Percentiles rank a stretch among this genome's conserved stretches.
These are phyloP conservation scores for Latrodectus geometricus DNA, from an alignment of 1,140 invertebrate species.

Conservation along the genomic window DNA sequence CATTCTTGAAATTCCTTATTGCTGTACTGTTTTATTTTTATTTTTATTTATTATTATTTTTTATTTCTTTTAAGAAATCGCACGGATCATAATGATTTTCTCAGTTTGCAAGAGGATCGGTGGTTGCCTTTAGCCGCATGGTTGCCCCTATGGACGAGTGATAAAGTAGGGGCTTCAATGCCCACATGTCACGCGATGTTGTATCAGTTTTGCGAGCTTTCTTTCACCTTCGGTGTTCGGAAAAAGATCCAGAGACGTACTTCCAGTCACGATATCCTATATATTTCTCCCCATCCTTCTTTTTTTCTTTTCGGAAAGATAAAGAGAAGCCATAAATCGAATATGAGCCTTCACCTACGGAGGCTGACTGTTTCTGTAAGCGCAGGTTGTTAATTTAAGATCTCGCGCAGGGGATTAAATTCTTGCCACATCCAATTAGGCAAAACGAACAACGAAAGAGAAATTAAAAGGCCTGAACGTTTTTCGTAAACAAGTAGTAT, in stretches of 20 bases:
- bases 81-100: no score
- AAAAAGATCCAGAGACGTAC: conserved; percentile 16
- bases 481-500: no score
- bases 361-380: conserved; percentile 6
- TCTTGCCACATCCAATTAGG: conserved; percentile 25
- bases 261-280: conserved; percentile 35
- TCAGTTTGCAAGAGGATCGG: no score
- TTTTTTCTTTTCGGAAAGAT: background rate
- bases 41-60: no score
- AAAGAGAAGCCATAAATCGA: conserved; percentile 42
- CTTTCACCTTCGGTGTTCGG: conserved; percentile 42
- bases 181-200: conserved; percentile 26
- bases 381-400: conserved; percentile 21
- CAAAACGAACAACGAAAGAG: background rate
- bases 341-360: conserved; percentile 27
- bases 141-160: no score
- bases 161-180: background rate
- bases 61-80: no score
- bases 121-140: no score
- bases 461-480: background rate
- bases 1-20: no score
- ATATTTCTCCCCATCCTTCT: background rate
- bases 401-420: conserved; percentile 11
- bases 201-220: conserved; percentile 37
- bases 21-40: no score